Evolutionary conservation across 1,140 invertebrate genomes (phyloP), one percentile per base, ranked within the genome.

Genomic region (Subanguina moxae): DNA sequence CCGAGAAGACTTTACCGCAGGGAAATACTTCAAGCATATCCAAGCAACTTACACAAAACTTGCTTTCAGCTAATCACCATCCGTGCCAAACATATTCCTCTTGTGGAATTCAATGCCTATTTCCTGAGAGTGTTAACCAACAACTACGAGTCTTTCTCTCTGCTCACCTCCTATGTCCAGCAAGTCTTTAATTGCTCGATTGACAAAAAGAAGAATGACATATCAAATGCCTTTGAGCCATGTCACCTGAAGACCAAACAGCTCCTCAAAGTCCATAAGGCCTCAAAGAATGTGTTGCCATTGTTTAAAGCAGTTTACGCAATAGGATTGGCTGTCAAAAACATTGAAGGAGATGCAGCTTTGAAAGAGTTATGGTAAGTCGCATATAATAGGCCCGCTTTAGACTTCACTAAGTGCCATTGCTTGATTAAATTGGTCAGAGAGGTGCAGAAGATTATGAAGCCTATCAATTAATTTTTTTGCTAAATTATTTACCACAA

Each of bases 141-240:
- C 38, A 80, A 80, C 59, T 77, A 72, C 76, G 68, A 79, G 23
- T 77, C 77, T 19, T 80, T 80, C 57, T 61, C 76, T 13, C 69
- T 80, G n/a, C 43, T 78, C 11, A 64, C 67, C 25, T 57, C 75
- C 17, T 80, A 80, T 46, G 68, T 82, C 43, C 68, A 78, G 59
- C 76, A 80, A 45, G 74, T 78, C 38, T 64, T 64, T 7, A 65
- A 76, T 45, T 73, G 73, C 23, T 43, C 28, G 0, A 27, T 62
- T 15, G 32, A 38, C 3, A 38, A 11, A 3, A 38, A 52, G 23
- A 52, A 52, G 3, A 25, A 52, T 11, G 11, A 5, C 11, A 11
- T 38, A 11, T 38, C 32, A 52, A 52, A 8, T 52, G 48, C 48
- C 15, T 52, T 25, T 52, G 48, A 21, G n/a, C n/a, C 3, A 8